Evolutionary conservation across 2,797 vertebrate species (phyloP), one percentile per base, ranked within the genome.

Genomic region (Streptopelia turtur): DNA sequence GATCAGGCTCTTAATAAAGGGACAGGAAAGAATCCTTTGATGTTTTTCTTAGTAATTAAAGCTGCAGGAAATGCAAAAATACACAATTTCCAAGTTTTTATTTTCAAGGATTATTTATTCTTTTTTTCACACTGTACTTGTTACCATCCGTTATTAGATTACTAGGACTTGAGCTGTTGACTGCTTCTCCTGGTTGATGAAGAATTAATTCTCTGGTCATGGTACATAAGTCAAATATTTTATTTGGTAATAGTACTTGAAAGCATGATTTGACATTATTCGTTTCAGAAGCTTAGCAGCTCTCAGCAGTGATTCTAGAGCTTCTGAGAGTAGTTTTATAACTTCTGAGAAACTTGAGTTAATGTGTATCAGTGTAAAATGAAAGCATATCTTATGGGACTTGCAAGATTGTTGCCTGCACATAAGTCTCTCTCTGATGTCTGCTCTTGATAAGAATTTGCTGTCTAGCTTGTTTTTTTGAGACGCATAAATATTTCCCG

Each of bases 281-380:
- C 88, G 49, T 76, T 93, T 79, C 71, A 52, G 86, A 63, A 88
- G 50, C 7, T 28, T 60, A 87, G n/a, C 30, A 87, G 56, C 35
- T 69, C 52, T 92, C 96, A 79, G 35, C 47, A 71, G 8, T 79
- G 71, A 52, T 92, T 45, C 75, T 76, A 23, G 37, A 70, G 16
- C 50, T 88, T 96, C 75, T 80, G 59, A 77, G 60, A 83, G n/a
- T 47, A 60, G 22, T 72, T 78, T 65, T 83, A 2, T 65, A 82
- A 81, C 41, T 94, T 89, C 68, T 69, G 70, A 89, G 83, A 80
- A 92, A 71, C 24, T 56, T 84, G 30, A 72, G 80, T 63, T 95
- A 82, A 65, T 7, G 4, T n/a, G 2, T 82, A 37, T 55, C 20
- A 9, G n/a, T 65, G 20, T n/a, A 90, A 76, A 96, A 81, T 49